These are phyloP conservation scores for Siniperca undulata DNA, from an alignment of 2,797 vertebrate species.

Conservation along the genomic window DNA sequence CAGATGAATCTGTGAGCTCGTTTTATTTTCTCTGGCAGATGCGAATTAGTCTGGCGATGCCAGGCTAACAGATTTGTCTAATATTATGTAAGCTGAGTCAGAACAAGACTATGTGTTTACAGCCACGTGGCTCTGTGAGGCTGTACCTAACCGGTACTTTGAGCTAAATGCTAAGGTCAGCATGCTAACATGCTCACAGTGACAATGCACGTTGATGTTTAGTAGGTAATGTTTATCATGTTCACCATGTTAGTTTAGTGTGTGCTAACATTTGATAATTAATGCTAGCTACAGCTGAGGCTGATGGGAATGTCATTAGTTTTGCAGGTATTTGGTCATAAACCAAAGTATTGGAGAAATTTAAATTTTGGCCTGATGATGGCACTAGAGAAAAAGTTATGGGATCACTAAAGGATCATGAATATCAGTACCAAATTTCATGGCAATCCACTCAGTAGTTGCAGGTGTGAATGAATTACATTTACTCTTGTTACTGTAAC, in stretches of 20 bases:
- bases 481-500: background rate
- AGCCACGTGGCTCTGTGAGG: background rate
- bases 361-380: too few relatives aligned
- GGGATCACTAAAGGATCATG: too few relatives aligned
- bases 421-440: background rate
- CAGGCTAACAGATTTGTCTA: background rate
- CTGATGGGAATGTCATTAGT: background rate
- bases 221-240: background rate
- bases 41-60: too few relatives aligned
- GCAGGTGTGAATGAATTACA: background rate
- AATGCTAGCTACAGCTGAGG: background rate
- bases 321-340: background rate
- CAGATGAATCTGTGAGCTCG: too few relatives aligned
- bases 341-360: background rate
- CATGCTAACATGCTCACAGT: background rate
- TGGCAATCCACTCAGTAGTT: background rate
- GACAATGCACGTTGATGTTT: background rate
- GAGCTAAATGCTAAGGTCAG: background rate
- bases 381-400: too few relatives aligned
- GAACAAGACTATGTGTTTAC: background rate
- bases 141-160: background rate
- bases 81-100: slow-evolving; percentile 23
- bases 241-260: background rate
- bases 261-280: background rate
- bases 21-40: too few relatives aligned